Base-by-base conservation (phyloP, 2,797 vertebrate genomes). In the Gambelia wislizenii region DNA sequence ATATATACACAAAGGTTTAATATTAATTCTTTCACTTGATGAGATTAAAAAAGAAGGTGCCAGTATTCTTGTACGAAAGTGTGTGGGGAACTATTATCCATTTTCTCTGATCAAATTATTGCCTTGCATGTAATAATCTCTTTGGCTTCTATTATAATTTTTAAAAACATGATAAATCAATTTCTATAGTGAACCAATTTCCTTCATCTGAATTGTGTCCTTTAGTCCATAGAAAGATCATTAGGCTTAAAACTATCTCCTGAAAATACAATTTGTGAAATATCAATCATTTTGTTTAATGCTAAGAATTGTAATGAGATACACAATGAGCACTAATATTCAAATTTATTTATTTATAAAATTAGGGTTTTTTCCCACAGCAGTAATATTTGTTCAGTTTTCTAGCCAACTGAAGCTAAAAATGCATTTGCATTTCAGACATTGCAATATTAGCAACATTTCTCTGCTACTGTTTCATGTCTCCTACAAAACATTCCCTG, bases 271-370 rank as follows among this genome's bases (percentile, higher is more conserved):
- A 89, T 89, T 88, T 92, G 56, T 67, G 88, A 96, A 91, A 92
- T 91, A 95, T 91, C 91, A 86, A 16, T 94, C 92, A 76, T 87
- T 94, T 95, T 92, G 93, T 92, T 95, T 93, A 96, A 95, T 96
- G 95, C 88, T 92, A 49, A 90, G 88, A 93, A 92, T 94, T 95
- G 93, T 91, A 95, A 93, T 95, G 93, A 93, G 76, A 59, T 85
- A 27, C 67, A 18, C 64, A 88, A 1, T 67, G 27, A 87, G 8
- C 86, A 96, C 95, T 94, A 95, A 96, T 95, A 95, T 96, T 96
- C 94, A 95, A 96, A 94, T 56, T 92, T 69, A 81, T 56, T 92
- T 69, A 81, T 69, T 94, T 92, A 47, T 70, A 91, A 92, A 94
- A 89, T 95, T 90, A 84, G 39, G 27, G 6, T 36, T 93, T 95